A percentile compares a stretch with the other conserved stretches of the same genome.
Evolutionary conservation across 2,888 invertebrate genomes (phyloP).

Genomic region (Calliphora vomitoria): DNA sequence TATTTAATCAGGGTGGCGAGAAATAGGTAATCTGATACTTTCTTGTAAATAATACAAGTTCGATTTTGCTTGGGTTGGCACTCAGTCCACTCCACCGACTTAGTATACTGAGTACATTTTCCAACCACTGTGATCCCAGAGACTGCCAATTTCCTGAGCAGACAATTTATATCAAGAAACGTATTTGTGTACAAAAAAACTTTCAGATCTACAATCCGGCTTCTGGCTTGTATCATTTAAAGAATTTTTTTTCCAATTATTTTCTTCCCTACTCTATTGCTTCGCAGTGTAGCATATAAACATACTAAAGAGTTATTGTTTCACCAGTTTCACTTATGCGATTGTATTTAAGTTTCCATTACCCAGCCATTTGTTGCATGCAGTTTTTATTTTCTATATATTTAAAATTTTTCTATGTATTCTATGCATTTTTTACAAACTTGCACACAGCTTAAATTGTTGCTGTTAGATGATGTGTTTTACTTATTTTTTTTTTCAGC

Average conservation of each 20-base stretch:
- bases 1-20: too few relatives aligned
- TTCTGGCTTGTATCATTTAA: too few relatives aligned
- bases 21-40: too few relatives aligned
- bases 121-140: too few relatives aligned
- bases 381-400: conserved; percentile 41
- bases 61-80: too few relatives aligned
- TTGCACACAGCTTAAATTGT: conserved; percentile 36
- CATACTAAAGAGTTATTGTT: conserved; percentile 59
- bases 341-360: conserved; percentile 58
- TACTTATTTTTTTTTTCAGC: conserved; percentile 6
- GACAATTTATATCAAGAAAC: too few relatives aligned
- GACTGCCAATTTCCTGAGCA: too few relatives aligned
- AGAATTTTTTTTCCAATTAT: background rate
- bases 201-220: too few relatives aligned
- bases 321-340: conserved; percentile 59
- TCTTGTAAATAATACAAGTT: too few relatives aligned
- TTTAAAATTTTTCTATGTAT: conserved; percentile 21
- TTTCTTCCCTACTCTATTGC: conserved; percentile 3
- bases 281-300: background rate
- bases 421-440: background rate
- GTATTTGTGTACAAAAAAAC: too few relatives aligned
- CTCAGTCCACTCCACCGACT: too few relatives aligned
- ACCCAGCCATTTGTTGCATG: conserved; percentile 58
- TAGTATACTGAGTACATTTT: too few relatives aligned
- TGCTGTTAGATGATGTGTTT: conserved; percentile 50